Percentiles rank a stretch among this genome's conserved stretches.
Conservation (phyloP, 2,888 invertebrate genomes). For the Ariolimax columbianus region DNA sequence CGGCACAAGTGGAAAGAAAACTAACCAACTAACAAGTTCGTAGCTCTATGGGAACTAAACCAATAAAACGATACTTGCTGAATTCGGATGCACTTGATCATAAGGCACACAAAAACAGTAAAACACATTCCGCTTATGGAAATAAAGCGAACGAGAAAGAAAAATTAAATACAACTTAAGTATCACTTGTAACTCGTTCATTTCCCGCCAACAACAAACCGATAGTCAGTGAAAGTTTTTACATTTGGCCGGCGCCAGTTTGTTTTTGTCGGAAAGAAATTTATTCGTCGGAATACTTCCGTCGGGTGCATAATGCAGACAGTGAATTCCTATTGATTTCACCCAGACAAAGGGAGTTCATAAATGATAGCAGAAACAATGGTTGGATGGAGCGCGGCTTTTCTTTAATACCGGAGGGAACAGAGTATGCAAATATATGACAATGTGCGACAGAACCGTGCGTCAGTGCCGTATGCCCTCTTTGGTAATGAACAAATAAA, state of each 20-base stretch:
- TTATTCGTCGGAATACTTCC: neutral
- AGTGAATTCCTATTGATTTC: slow-evolving; percentile 31
- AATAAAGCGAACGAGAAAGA: no score
- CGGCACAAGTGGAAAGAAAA: no score
- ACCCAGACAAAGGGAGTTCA: slow-evolving; percentile 24
- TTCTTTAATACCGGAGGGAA: slow-evolving; percentile 28
- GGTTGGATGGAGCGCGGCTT: neutral
- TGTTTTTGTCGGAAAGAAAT: neutral
- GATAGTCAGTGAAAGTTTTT: neutral
- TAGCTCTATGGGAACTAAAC: no score
- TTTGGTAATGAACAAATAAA: neutral
- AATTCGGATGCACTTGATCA: no score
- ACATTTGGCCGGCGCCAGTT: neutral
- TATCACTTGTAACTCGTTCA: neutral
- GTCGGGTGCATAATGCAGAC: neutral
- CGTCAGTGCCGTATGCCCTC: neutral
- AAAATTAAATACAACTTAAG: neutral
- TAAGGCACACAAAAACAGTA: no score
- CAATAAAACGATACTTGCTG: no score
- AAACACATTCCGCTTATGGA: no score
- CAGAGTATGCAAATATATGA: slow-evolving; percentile 3
- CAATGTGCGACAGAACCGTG: neutral
- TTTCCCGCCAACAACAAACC: neutral
- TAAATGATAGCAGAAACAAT: slow-evolving; percentile 34
- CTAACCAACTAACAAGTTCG: no score